These are phyloP conservation scores for Budorcas taxicolor DNA, from an alignment of 2,113 vertebrate genomes.

Conservation along the genomic window DNA sequence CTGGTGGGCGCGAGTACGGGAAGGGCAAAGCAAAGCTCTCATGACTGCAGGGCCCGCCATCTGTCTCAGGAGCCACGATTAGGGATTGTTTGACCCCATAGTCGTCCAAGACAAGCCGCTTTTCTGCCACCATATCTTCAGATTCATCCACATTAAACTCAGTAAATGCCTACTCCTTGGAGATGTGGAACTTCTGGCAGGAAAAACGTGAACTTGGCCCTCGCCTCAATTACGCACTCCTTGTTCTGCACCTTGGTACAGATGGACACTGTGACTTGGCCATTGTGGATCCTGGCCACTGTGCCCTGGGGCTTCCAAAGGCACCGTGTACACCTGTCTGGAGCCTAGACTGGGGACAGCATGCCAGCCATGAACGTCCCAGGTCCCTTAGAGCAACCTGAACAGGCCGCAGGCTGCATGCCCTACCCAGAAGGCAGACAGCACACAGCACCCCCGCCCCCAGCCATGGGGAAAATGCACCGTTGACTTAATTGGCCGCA, in stretches of 20 bases:
- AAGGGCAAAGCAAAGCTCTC: neutral
- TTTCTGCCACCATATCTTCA: neutral
- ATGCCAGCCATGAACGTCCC: neutral
- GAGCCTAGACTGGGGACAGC: neutral
- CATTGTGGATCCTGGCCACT: neutral
- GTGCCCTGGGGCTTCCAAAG: neutral
- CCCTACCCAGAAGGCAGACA: neutral
- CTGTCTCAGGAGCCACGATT: neutral
- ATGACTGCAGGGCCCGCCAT: neutral
- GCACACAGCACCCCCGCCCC: neutral
- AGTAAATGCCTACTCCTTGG: neutral
- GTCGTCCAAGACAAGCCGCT: rapidly evolving
- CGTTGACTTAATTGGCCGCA: neutral
- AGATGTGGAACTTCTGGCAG: neutral
- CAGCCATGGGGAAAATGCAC: neutral
- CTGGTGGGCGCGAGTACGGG: rapidly evolving
- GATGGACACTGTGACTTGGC: neutral
- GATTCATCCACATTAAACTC: neutral
- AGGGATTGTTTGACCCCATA: neutral
- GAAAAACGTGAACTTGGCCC: neutral
- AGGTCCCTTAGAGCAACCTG: neutral
- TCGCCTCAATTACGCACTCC: neutral
- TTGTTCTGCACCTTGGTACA: neutral
- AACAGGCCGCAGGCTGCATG: neutral
- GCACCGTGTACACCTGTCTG: neutral